Evolutionary conservation across 2,113 vertebrate genomes (phyloP).

Genomic region (Periophthalmus modestus): DNA sequence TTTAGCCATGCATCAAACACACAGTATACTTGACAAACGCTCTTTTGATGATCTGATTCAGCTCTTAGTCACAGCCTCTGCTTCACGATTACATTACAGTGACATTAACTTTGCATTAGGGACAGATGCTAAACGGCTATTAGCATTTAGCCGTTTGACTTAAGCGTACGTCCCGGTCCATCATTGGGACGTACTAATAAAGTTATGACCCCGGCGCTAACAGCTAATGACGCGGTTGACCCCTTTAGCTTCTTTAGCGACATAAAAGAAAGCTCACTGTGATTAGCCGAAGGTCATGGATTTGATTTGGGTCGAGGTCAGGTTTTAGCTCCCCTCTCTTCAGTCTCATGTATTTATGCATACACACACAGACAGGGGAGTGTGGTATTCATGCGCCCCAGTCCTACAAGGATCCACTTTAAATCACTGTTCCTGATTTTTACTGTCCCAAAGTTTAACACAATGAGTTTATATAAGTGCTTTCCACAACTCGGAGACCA

Average conservation of each 20-base stretch:
- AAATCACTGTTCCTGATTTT: too few relatives aligned
- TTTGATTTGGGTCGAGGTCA: conserved; percentile 1
- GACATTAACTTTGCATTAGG: conserved; percentile 1
- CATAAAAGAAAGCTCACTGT: neutral
- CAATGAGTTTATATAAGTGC: too few relatives aligned
- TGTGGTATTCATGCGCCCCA: too few relatives aligned
- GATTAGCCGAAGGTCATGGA: neutral
- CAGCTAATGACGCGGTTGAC: neutral
- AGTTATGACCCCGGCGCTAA: neutral
- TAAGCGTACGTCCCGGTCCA: neutral
- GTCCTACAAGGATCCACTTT: too few relatives aligned
- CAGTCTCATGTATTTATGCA: neutral
- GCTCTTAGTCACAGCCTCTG: neutral
- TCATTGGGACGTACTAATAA: neutral
- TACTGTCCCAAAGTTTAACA: too few relatives aligned
- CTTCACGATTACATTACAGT: neutral
- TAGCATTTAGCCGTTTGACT: neutral
- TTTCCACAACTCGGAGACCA: too few relatives aligned
- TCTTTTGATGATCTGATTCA: neutral
- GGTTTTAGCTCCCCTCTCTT: neutral
- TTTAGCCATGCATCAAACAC: neutral
- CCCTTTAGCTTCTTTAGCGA: neutral
- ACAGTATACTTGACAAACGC: neutral
- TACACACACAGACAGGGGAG: neutral
- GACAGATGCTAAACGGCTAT: conserved; percentile 4